Base-by-base conservation (phyloP, 2,888 invertebrate genomes). In the Aleiodes testaceus region DNA sequence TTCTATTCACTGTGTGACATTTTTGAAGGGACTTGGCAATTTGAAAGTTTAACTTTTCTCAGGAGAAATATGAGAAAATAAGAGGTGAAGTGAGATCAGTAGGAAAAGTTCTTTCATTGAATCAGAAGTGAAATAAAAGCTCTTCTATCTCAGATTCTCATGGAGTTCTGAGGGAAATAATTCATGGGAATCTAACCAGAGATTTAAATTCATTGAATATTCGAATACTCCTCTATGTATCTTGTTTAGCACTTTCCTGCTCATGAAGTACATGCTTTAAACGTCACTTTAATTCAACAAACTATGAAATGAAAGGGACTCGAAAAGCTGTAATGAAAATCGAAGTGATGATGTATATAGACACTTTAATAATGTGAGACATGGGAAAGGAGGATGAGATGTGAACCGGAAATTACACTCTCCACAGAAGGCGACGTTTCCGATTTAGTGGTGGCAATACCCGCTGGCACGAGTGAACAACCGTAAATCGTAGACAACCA, bases 381-480 rank as follows among this genome's bases (percentile, higher is more conserved):
- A 36, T 36, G 36, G 7, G 7, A 36, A 36, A 36, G 36, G 36
- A 36, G 36, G 36, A 36, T 18, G 74, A 79, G 83, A 79, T 79
- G 75, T 80, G 77, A 16, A 52, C 79, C 82, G 84, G 84, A 84
- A 84, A 84, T 84, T 84, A 81, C 80, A 76, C 79, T 81, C 79
- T 80, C 77, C 76, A 72, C 74, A 74, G 77, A 42, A 79, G 78
- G 77, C 77, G 67, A 75, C 30, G 73, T 75, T 79, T 83, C 80
- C 80, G 79, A 79, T 79, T 75, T 77, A 73, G 73, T 76, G 74
- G 79, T 79, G 77, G 73, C 76, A 74, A 68, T 74, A 49, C 53
- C 16, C 44, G 47, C 59, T 50, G 45, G 50, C 16, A 47, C 50
- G 59, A 42, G 59, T 36, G 36, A 59, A 59, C 59, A 59, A 36